These are phyloP conservation scores for Ctenodactylus gundi DNA, from an alignment of 2,113 vertebrate species.

Conservation along the genomic window DNA sequence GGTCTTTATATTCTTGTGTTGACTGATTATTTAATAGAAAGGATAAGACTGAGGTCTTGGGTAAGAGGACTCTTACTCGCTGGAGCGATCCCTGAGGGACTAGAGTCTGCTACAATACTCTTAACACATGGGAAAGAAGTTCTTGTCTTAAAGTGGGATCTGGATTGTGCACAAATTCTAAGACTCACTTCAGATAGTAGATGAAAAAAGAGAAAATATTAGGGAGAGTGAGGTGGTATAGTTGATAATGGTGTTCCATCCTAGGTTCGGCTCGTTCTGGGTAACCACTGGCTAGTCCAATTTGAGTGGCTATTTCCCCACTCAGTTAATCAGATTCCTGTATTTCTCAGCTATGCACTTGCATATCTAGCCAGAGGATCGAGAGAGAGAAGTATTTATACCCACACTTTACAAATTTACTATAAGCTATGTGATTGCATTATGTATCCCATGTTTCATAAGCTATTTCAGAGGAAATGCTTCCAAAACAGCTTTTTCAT, in stretches of 20 bases:
- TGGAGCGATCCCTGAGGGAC: neutral
- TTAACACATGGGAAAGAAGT: neutral
- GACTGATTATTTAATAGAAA: neutral
- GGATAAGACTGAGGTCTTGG: neutral
- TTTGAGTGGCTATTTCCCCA: neutral
- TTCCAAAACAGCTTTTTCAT: constrained; percentile 53
- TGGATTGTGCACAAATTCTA: constrained; percentile 7
- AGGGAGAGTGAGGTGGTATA: neutral
- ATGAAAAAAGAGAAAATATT: neutral
- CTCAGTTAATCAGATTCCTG: neutral
- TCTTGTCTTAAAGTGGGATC: neutral
- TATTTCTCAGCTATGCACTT: constrained; percentile 14
- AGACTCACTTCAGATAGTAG: neutral
- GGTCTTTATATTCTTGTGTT: neutral
- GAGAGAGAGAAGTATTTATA: constrained; percentile 42
- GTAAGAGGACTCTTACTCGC: neutral
- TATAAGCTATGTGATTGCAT: constrained; percentile 30
- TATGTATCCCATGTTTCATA: constrained; percentile 53
- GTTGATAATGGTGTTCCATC: neutral
- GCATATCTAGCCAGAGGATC: neutral
- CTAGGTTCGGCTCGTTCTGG: neutral
- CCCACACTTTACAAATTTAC: constrained; percentile 34
- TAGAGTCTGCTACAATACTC: neutral
- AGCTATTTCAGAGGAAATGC: constrained; percentile 52
- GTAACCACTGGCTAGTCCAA: neutral